These are phyloP conservation scores for Timema cristinae DNA, from an alignment of 2,888 invertebrate genomes.

Conservation along the genomic window DNA sequence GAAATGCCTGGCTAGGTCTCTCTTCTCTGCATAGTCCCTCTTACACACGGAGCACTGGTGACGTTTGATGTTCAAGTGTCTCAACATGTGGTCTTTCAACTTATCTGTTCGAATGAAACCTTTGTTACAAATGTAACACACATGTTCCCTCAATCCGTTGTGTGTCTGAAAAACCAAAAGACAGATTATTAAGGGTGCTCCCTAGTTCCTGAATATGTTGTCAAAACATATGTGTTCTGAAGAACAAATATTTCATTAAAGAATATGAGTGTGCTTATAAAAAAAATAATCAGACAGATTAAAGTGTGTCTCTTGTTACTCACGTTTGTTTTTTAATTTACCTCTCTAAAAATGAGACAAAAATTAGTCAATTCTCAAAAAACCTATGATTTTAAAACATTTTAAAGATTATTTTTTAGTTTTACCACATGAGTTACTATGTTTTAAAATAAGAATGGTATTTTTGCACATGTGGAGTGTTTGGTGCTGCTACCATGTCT, in stretches of 20 bases:
- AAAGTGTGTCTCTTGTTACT: no score
- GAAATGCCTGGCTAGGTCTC: slow-evolving; percentile 36
- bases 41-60: slow-evolving; percentile 31
- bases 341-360: not conserved
- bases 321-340: not conserved
- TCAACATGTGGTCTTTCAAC: slow-evolving; percentile 33
- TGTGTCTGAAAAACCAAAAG: slow-evolving; percentile 26
- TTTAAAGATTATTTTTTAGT: not conserved
- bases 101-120: slow-evolving; percentile 32
- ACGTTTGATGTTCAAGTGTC: slow-evolving; percentile 35
- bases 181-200: not conserved
- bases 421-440: not conserved
- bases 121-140: slow-evolving; percentile 27
- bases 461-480: no score
- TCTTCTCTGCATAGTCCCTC: slow-evolving; percentile 33
- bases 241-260: no score
- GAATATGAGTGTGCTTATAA: no score
- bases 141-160: slow-evolving; percentile 24
- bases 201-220: no score
- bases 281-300: no score
- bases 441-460: no score
- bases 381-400: no score
- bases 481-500: no score
- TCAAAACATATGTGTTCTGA: no score
- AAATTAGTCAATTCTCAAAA: no score